A percentile compares a stretch with the other conserved stretches of the same genome.
Evolutionary conservation across 2,113 vertebrate species (phyloP).

Genomic region (cattle (Bos taurus)): ARS-UCD2.0 NC_037337.1:21820001-21820500

Average conservation of each 20-base stretch:
- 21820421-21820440: neutral
- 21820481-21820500: neutral
- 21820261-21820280: neutral
- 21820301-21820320: neutral
- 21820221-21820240: neutral
- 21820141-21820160: neutral
- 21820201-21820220: neutral
- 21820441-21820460: neutral
- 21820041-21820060: neutral
- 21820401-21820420: neutral
- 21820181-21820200: neutral
- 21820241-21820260: constrained; percentile 12
- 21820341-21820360: neutral
- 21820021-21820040: neutral
- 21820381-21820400: neutral
- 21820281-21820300: neutral
- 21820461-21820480: neutral
- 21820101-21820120: neutral
- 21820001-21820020: neutral
- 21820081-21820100: neutral
- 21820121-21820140: neutral
- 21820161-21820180: neutral
- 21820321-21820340: neutral
- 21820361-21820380: neutral
- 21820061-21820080: neutral